Base-by-base conservation (phyloP, 2,113 vertebrate genomes). In the Siniperca knerii region DNA sequence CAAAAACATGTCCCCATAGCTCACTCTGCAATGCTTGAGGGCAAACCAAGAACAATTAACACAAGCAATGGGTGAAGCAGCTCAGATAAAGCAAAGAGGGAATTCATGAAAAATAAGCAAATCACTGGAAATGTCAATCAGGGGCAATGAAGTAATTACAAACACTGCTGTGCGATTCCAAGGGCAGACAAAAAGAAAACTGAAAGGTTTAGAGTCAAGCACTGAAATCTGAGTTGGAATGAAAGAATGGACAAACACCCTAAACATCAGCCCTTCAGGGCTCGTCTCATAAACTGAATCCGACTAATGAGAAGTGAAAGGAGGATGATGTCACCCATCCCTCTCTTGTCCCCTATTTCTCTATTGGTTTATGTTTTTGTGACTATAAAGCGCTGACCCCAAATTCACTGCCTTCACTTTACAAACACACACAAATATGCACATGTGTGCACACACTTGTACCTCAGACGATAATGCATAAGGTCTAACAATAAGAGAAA, bases 1-100 rank as follows among this genome's bases (percentile, higher is more conserved):
- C 71, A 96, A 97, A 97, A 97, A 97, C 95, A 95, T 94, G 96
- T 95, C 96, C 96, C 95, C 94, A 95, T 96, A 96, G 95, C 96
- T 96, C 97, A 96, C 86, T 87, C 81, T 76, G 84, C 75, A 73
- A 65, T 73, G 90, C 92, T 91, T 55, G 77, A 90, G 90, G 90
- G 90, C 85, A 94, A 94, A 93, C 75, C 71, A 44, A 85, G 90
- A 94, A 93, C 94, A 94, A 96, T 95, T 94, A 95, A 94, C 90
- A 89, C 86, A 79, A 78, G 91, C 82, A 85, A 83, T 84, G 90
- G 92, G 86, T 79, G 84, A 91, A 83, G 90, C 90, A 66, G 83
- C 83, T 93, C 79, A 84, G 90, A 93, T 92, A 90, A 93, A 94
- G 89, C 82, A 91, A 90, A 89, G 82, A 79, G 82, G 89, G 85